A percentile compares a stretch with the other conserved stretches of the same genome.
These are phyloP conservation scores for Psittacara wagleri DNA, from an alignment of 2,113 vertebrate genomes.

Conservation along the genomic window DNA sequence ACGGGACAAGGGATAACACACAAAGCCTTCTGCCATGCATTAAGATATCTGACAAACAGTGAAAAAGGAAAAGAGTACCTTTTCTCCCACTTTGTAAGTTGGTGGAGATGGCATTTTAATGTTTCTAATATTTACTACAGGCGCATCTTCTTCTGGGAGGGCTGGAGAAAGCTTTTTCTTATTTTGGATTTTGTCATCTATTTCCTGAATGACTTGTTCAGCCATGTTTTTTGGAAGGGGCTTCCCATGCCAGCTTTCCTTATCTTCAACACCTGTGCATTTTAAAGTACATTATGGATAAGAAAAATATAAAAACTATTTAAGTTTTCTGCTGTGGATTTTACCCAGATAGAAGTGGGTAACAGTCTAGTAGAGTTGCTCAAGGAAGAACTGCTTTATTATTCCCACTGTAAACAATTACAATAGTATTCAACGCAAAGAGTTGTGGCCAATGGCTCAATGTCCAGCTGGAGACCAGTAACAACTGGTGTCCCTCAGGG, in stretches of 20 bases:
- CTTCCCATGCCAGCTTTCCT: constrained; percentile 93
- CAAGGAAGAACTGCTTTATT: background rate
- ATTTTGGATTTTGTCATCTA: constrained; percentile 84
- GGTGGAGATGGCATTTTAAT: constrained; percentile 90
- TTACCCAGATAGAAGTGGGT: background rate
- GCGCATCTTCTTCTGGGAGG: constrained; percentile 86
- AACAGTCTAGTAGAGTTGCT: background rate
- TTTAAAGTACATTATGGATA: background rate
- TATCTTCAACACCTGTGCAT: constrained; percentile 87
- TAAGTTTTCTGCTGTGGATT: background rate
- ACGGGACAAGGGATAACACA: background rate
- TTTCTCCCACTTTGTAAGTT: constrained; percentile 90
- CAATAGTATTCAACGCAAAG: background rate
- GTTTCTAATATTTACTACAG: constrained; percentile 84
- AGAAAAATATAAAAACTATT: background rate
- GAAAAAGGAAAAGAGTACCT: constrained; percentile 74
- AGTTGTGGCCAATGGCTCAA: too few relatives aligned
- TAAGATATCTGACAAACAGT: background rate
- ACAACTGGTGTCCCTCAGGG: too few relatives aligned
- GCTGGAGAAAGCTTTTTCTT: constrained; percentile 89
- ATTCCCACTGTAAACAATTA: background rate
- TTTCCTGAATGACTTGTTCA: constrained; percentile 86
- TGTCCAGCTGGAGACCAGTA: too few relatives aligned
- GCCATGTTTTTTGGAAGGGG: constrained; percentile 91
- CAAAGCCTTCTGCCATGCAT: background rate